A percentile compares a stretch with the other conserved stretches of the same genome.
Conservation (phyloP, 1,140 invertebrate genomes). For the Wasmannia auropunctata region DNA sequence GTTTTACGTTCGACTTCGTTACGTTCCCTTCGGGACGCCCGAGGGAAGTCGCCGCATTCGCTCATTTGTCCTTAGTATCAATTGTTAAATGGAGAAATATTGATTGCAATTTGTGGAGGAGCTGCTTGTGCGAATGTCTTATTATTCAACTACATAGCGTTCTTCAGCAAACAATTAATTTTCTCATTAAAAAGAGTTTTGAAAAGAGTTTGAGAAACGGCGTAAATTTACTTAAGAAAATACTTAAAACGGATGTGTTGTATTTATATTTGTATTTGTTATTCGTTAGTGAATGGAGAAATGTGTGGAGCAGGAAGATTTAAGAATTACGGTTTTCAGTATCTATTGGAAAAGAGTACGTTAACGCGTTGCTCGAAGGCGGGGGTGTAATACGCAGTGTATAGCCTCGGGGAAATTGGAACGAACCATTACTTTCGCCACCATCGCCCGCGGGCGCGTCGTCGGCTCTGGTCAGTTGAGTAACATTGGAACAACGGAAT, state of each 20-base stretch:
- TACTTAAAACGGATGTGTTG: too few species aligned
- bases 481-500: background rate
- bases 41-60: background rate
- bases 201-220: background rate
- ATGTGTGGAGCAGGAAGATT: background rate
- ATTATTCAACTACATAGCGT: too few species aligned
- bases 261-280: too few species aligned
- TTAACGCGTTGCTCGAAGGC: background rate
- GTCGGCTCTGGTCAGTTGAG: background rate
- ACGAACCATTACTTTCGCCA: constrained; percentile 45
- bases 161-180: too few species aligned
- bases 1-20: background rate
- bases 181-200: background rate
- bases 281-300: background rate
- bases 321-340: background rate
- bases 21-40: background rate
- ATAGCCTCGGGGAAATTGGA: constrained; percentile 41
- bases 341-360: background rate
- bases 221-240: background rate
- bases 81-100: background rate
- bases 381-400: constrained; percentile 22
- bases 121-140: background rate
- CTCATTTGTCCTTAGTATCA: background rate
- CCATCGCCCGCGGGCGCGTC: constrained; percentile 22
- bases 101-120: background rate